Percentiles rank a stretch among this genome's conserved stretches.
phyloP scores from a whole-genome alignment of 2,113 vertebrate genomes.

The Ciconia boyciana region DNA sequence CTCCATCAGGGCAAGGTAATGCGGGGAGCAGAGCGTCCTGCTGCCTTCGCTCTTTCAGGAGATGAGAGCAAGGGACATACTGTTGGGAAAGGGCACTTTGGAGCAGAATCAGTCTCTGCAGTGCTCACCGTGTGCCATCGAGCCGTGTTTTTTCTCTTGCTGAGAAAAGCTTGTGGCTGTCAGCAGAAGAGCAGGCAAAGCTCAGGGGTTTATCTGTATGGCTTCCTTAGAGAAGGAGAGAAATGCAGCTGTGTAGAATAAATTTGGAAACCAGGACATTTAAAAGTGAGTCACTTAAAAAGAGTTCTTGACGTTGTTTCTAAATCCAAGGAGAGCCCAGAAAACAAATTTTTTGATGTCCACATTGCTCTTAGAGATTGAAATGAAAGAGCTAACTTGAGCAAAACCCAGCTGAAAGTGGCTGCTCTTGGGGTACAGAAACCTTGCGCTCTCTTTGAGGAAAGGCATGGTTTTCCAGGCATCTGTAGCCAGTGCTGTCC shows the following conservation, averaged over 20 bases:
- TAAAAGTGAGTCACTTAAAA: neutral
- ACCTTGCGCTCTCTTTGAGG: neutral
- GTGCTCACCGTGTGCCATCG: neutral
- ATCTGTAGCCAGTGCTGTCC: accelerated
- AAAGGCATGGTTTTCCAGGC: neutral
- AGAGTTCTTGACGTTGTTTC: neutral
- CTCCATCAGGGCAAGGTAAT: neutral
- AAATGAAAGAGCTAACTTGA: neutral
- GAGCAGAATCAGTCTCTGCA: neutral
- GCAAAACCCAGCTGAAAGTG: neutral
- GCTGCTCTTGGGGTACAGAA: neutral
- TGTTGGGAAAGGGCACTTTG: neutral
- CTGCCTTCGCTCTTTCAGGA: neutral
- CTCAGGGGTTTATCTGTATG: neutral
- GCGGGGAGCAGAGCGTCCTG: neutral
- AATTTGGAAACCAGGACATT: neutral
- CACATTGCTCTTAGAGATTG: neutral
- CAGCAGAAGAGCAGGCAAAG: neutral
- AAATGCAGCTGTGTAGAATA: neutral
- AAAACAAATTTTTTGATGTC: neutral
- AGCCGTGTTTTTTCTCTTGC: neutral
- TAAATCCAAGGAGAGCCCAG: neutral
- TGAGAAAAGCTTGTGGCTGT: neutral
- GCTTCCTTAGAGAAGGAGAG: neutral
- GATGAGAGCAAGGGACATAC: neutral